Evolutionary conservation across 2,113 vertebrate species (phyloP).

Genomic region (Marcusenius ussheri): DNA sequence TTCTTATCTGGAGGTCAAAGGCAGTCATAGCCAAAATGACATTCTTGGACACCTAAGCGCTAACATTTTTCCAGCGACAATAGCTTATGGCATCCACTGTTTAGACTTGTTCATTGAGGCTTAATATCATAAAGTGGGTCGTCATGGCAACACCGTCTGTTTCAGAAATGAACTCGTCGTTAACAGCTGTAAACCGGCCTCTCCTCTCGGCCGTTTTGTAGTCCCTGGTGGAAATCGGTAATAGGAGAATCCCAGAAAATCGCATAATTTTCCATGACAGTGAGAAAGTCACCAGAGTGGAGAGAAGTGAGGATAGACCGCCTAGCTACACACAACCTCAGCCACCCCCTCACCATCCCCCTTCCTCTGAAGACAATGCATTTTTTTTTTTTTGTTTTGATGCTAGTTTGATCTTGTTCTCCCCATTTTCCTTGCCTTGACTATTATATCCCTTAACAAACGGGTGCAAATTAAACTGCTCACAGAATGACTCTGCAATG

Average conservation of each 20-base stretch:
- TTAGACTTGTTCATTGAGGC: slow-evolving; percentile 45
- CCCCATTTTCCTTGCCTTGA: neutral
- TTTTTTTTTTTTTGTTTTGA: neutral
- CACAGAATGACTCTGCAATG: neutral
- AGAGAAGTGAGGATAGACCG: neutral
- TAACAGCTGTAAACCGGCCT: neutral
- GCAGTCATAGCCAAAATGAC: slow-evolving; percentile 41
- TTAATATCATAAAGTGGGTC: slow-evolving; percentile 15
- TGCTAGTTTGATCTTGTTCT: neutral
- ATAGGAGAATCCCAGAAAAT: neutral
- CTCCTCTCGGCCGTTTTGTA: neutral
- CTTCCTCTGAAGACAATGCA: neutral
- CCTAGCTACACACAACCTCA: neutral
- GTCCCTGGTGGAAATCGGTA: neutral
- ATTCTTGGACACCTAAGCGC: slow-evolving; percentile 46
- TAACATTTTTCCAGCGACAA: slow-evolving; percentile 38
- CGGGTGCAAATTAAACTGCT: neutral
- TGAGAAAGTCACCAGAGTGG: neutral
- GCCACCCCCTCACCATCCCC: neutral
- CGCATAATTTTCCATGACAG: neutral
- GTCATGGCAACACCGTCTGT: slow-evolving; percentile 12
- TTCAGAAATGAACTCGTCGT: neutral
- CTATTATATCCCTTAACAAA: neutral
- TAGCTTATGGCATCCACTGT: slow-evolving; percentile 45
- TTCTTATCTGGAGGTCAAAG: slow-evolving; percentile 41